Evolutionary conservation across 2,113 vertebrate species (phyloP), one percentile per base, ranked within the genome.

Genomic region (Triplophysa rosa): DNA sequence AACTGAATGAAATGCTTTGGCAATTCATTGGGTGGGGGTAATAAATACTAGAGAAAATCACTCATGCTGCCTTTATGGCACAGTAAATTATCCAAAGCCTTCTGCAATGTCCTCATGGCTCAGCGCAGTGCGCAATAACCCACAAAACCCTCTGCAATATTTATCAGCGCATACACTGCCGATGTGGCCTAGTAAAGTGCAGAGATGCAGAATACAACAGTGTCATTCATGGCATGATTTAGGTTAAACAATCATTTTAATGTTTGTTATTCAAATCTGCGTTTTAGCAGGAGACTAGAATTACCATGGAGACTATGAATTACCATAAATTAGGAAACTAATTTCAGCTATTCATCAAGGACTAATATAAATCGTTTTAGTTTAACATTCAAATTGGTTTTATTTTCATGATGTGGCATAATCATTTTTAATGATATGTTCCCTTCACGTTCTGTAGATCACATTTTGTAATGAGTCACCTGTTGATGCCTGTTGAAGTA

Each of bases 51-150:
- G 33, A 70, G 62, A 69, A 74, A 80, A 78, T 78, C 62, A 68
- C 52, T 78, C 79, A 59, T 68, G 75, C 79, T 77, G 67, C 59
- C 54, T 80, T 84, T 78, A 78, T 78, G 75, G 81, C 29, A 73
- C 66, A 85, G 67, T 81, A 75, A 85, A 82, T 79, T 72, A 82
- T 76, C 33, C 56, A 67, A 33, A 78, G 80, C 73, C 45, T 77
- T 65, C 73, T 77, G 73, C 73, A 77, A 76, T 65, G 73, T 76
- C 73, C 40, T 73, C 65, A 49, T 62, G 47, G 76, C 78, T 69
- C 45, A 64, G 63, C 45, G 17, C 79, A 74, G 29, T 66, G 64
- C 70, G 62, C 23, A 80, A 71, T 76, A 66, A 78, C 66, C 62
- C 67, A 77, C 29, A 64, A 63, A 74, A 65, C 47, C 45, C 49